Percentiles rank a stretch among this genome's conserved stretches.
Evolutionary conservation across 2,888 invertebrate genomes (phyloP).

Genomic region (Formica aserva): DNA sequence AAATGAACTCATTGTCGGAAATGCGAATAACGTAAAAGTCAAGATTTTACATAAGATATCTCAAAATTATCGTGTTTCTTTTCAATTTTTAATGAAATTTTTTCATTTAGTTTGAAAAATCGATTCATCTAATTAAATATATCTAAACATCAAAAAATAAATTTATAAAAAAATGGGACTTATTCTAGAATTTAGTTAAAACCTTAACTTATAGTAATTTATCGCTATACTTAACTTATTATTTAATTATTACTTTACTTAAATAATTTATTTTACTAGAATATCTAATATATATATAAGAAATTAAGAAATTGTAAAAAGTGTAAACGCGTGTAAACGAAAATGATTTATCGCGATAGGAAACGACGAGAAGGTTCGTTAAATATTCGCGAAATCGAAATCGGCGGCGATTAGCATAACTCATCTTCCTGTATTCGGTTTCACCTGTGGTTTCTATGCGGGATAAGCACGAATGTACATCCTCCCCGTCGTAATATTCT

Average conservation of each 20-base stretch:
- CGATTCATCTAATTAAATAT: neutral
- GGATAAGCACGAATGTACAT: constrained; percentile 15
- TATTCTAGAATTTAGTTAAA: too few species aligned
- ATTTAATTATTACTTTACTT: too few species aligned
- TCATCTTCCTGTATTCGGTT: constrained; percentile 15
- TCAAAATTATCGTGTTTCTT: neutral
- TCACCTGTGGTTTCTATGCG: constrained; percentile 1
- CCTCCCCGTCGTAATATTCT: constrained; percentile 34
- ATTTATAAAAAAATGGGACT: neutral
- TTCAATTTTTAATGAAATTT: neutral
- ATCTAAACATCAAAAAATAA: neutral
- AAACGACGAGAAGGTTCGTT: neutral
- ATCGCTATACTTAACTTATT: too few species aligned
- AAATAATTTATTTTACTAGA: neutral
- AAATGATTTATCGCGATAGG: neutral
- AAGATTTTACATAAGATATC: neutral
- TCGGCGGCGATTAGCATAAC: constrained; percentile 16
- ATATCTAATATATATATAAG: neutral
- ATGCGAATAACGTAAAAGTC: neutral
- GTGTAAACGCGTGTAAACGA: neutral
- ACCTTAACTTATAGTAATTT: too few species aligned
- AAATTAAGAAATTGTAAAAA: neutral
- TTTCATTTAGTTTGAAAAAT: neutral
- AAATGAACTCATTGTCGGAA: neutral
- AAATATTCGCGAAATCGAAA: constrained; percentile 19